Evolutionary conservation across 2,888 invertebrate genomes (phyloP).

Genomic region (Dasysyrphus albostriatus): DNA sequence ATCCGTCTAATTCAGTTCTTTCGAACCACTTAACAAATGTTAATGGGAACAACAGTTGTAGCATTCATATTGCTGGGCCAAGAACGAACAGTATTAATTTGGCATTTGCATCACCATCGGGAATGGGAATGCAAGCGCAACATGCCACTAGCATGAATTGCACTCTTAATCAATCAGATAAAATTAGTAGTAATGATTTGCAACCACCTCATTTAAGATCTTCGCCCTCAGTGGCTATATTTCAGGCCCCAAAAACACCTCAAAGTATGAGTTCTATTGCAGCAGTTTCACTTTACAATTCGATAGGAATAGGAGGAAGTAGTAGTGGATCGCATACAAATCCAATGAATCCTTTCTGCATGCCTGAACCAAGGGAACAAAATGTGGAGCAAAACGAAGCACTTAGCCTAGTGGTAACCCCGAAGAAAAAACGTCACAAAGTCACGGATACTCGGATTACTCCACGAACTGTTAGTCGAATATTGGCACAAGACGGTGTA

Average conservation of each 20-base stretch:
- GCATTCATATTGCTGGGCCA: slow-evolving; percentile 84
- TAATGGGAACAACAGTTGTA: slow-evolving; percentile 56
- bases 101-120: slow-evolving; percentile 84
- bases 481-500: slow-evolving; percentile 92
- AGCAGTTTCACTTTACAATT: slow-evolving; percentile 87
- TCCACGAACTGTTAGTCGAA: slow-evolving; percentile 94
- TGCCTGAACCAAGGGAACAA: slow-evolving; percentile 87
- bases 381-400: slow-evolving; percentile 96
- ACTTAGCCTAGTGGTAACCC: slow-evolving; percentile 96
- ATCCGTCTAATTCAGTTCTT: slow-evolving; percentile 58
- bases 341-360: slow-evolving; percentile 85
- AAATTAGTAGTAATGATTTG: slow-evolving; percentile 85
- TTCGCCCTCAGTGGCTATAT: slow-evolving; percentile 90
- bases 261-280: slow-evolving; percentile 85
- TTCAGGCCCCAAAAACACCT: slow-evolving; percentile 93
- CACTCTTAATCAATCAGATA: slow-evolving; percentile 79
- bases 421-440: slow-evolving; percentile 98
- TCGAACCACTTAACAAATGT: slow-evolving; percentile 57
- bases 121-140: slow-evolving; percentile 85
- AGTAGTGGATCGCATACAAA: slow-evolving; percentile 76
- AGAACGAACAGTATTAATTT: slow-evolving; percentile 86
- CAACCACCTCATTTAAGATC: slow-evolving; percentile 88
- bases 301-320: slow-evolving; percentile 85
- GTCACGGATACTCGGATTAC: slow-evolving; percentile 97
- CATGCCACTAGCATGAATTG: slow-evolving; percentile 81